Conservation (phyloP, 2,888 invertebrate species). For the Nycteola revayana region DNA sequence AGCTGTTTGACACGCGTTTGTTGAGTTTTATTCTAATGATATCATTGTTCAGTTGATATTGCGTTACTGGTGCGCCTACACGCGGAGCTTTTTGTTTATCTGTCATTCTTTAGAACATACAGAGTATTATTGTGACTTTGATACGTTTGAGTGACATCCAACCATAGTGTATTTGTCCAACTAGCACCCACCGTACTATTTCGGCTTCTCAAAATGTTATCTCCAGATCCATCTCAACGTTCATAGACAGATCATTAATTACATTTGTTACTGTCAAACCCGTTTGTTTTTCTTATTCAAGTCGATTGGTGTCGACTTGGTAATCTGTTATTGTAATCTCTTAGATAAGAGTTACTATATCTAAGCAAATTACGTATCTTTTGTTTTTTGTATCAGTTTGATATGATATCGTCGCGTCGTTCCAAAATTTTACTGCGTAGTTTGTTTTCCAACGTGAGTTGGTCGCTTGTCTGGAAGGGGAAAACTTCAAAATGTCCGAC, state of each 20-base stretch:
- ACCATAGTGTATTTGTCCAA: constrained; percentile 40
- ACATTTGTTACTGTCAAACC: constrained; percentile 26
- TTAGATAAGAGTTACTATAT: constrained; percentile 34
- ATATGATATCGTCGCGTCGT: constrained; percentile 28
- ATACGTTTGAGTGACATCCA: constrained; percentile 51
- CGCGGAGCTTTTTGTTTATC: constrained; percentile 26
- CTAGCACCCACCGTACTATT: constrained; percentile 44
- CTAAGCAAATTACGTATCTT: constrained; percentile 47
- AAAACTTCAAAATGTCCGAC: no score
- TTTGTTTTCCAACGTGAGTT: constrained; percentile 24
- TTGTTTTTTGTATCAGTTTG: constrained; percentile 37
- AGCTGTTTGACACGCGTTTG: no score
- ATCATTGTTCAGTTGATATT: background rate
- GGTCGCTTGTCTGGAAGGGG: no score
- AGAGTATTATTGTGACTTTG: constrained; percentile 40
- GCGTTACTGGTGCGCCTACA: constrained; percentile 46
- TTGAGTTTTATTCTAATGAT: no score
- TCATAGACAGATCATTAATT: constrained; percentile 33
- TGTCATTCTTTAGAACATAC: constrained; percentile 46
- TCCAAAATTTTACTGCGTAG: constrained; percentile 50
- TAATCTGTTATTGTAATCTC: constrained; percentile 36
- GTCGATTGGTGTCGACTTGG: constrained; percentile 21
- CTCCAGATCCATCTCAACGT: constrained; percentile 29
- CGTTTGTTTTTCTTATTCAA: constrained; percentile 24
- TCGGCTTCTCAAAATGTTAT: constrained; percentile 33